Conservation (phyloP, 1,140 invertebrate species). For the Samia ricini region DNA sequence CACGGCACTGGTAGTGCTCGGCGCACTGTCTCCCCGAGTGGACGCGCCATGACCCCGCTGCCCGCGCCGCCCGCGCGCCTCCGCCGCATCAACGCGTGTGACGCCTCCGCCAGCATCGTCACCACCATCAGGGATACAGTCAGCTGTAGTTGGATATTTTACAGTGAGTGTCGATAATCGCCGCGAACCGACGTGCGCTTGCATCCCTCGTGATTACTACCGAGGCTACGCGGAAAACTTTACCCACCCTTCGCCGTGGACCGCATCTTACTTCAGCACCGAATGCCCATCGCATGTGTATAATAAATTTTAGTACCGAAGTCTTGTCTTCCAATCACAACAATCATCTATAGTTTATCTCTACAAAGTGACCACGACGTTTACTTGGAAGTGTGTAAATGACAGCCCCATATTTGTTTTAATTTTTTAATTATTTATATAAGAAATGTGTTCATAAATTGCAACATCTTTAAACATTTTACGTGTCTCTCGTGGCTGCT, state of each 20-base stretch:
- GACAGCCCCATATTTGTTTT: background rate
- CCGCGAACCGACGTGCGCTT: background rate
- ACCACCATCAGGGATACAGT: constrained; percentile 79
- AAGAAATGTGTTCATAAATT: background rate
- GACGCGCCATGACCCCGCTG: constrained; percentile 59
- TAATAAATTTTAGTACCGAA: background rate
- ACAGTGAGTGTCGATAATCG: constrained; percentile 74
- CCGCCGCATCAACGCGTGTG: constrained; percentile 75
- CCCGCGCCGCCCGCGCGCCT: constrained; percentile 62
- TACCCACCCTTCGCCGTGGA: constrained; percentile 30
- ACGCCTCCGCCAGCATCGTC: constrained; percentile 76
- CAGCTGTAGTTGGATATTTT: constrained; percentile 81
- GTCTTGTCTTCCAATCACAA: background rate
- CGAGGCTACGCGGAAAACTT: constrained; percentile 28
- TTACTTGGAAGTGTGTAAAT: background rate
- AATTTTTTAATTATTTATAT: background rate
- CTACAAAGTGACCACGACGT: background rate
- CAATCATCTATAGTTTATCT: background rate
- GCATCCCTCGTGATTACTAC: background rate
- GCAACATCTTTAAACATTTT: background rate
- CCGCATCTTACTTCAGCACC: constrained; percentile 27
- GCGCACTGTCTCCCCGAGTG: constrained; percentile 52
- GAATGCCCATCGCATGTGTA: constrained; percentile 5
- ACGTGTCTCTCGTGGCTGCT: background rate
- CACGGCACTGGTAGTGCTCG: constrained; percentile 57